These are phyloP conservation scores for Xenops minutus DNA, from an alignment of 2,797 vertebrate genomes.

Conservation along the genomic window DNA sequence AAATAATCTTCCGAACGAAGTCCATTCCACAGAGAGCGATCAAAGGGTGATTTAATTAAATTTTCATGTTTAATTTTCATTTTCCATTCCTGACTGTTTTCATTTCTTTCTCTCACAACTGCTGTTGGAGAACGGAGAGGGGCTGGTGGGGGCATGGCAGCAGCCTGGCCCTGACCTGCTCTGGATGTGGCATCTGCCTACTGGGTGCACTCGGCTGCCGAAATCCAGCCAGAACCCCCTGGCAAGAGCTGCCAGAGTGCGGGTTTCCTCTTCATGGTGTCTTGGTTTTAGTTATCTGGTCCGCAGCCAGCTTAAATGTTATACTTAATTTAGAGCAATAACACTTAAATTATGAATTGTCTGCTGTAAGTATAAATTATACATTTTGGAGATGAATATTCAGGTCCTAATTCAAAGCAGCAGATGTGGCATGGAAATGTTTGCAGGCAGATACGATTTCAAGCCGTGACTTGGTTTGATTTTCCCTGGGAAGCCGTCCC, in stretches of 20 bases:
- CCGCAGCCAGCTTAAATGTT: constrained; percentile 38
- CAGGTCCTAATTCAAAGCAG: constrained; percentile 51
- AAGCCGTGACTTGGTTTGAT: background rate
- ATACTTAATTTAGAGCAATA: constrained; percentile 68
- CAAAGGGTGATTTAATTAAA: constrained; percentile 75
- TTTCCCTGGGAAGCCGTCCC: background rate
- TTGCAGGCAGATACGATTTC: background rate
- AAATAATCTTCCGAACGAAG: constrained; percentile 51
- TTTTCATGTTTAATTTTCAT: constrained; percentile 76
- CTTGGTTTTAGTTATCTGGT: constrained; percentile 46
- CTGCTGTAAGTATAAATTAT: constrained; percentile 66
- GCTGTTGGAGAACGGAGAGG: background rate
- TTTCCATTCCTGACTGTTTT: constrained; percentile 44
- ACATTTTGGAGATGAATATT: constrained; percentile 59
- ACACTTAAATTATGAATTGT: constrained; percentile 71
- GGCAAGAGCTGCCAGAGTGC: rapidly evolving
- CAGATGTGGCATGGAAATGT: constrained; percentile 53
- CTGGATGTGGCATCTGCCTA: rapidly evolving
- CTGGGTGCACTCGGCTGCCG: rapidly evolving
- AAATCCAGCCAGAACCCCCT: rapidly evolving
- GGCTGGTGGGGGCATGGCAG: rapidly evolving
- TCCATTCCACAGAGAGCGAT: constrained; percentile 58
- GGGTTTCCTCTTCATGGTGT: background rate
- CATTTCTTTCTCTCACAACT: background rate
- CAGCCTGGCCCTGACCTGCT: background rate